Base-by-base conservation (phyloP, 30 jellyfish, hydroid and myxozoan species). In the Morbakka virulenta region DNA sequence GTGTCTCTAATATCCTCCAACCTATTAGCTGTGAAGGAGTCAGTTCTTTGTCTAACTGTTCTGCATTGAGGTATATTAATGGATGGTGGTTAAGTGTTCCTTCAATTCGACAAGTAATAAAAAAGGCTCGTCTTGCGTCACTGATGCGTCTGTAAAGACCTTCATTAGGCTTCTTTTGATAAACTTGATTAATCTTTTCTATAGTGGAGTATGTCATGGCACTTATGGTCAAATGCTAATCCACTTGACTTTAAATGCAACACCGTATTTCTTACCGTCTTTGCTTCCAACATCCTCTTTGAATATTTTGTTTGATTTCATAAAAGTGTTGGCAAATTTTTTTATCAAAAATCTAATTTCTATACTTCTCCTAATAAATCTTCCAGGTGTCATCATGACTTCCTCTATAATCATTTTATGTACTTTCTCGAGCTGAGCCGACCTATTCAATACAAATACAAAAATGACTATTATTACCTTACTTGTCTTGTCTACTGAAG, bases 361-460 rank as follows among this genome's bases (percentile, higher is more conserved):
- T 72, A 73, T 74, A 72, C 84, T 53, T 21, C 84, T 49, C 30
- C 74, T 50, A 30, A 49, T 30, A 51, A 47, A 72, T 72, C 84
- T 49, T 50, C 29, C 52, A 11, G 25, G 52, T 41, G 78, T 22
- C 11, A 20, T 2, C 12, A 72, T 47, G 62, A 72, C 49, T 41
- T 47, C 27, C 12, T 72, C 78, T 47, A 74, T 1, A 47, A 31
- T 41, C 53, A 47, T 21, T 29, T 72, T 30, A 30, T 24, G 53
- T 57, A 72, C 22, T 13, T 48, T 24, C 75, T 72, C 84, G 22
- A 72, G 74, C 14, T 72, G 84, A 72, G 52, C 53, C 21, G 84
- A 73, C 32, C 84, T 72, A 47, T 50, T 72, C 52, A 50, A 13
- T 21, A 29, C 52, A 30, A 52, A 72, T 47, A 74, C 36, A 50